phyloP scores from a whole-genome alignment of 2,797 vertebrate species.

The Fistularia tabacaria region DNA sequence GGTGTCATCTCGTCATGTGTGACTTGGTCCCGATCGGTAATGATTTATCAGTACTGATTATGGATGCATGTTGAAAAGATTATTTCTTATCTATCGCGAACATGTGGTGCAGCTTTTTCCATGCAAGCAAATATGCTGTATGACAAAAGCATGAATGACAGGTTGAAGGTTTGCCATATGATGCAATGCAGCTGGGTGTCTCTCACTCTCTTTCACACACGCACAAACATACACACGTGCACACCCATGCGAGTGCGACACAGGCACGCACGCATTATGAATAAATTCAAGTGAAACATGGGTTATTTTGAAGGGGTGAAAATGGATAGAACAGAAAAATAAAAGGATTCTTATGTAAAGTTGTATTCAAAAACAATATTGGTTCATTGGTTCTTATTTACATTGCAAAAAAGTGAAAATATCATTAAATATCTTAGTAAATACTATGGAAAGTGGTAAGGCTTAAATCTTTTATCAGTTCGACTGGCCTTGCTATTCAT shows the following conservation, averaged over 20 bases:
- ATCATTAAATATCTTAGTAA: slow-evolving; percentile 68
- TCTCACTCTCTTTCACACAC: slow-evolving; percentile 1
- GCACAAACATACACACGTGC: slow-evolving; percentile 26
- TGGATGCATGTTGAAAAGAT: background rate
- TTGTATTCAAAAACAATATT: too few species aligned
- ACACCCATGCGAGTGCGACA: slow-evolving; percentile 8
- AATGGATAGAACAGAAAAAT: slow-evolving; percentile 48
- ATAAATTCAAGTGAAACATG: slow-evolving; percentile 16
- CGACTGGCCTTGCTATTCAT: slow-evolving; percentile 34
- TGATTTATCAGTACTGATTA: slow-evolving; percentile 7
- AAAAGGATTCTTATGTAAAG: slow-evolving; percentile 40
- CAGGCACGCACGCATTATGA: slow-evolving; percentile 3
- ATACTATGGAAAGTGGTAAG: slow-evolving; percentile 68
- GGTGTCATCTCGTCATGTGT: background rate
- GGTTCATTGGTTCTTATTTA: slow-evolving; percentile 60
- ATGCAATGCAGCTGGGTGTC: slow-evolving; percentile 15
- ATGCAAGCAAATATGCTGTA: slow-evolving; percentile 34
- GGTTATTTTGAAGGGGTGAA: slow-evolving; percentile 32
- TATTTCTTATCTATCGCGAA: background rate
- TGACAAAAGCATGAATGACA: slow-evolving; percentile 24
- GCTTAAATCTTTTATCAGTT: slow-evolving; percentile 60
- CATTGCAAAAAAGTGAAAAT: slow-evolving; percentile 45
- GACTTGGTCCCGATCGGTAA: slow-evolving; percentile 37
- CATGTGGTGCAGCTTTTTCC: slow-evolving; percentile 34
- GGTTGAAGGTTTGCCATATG: slow-evolving; percentile 30